phyloP scores from a whole-genome alignment of 2,113 vertebrate genomes.

The Pollimyrus isidori region DNA sequence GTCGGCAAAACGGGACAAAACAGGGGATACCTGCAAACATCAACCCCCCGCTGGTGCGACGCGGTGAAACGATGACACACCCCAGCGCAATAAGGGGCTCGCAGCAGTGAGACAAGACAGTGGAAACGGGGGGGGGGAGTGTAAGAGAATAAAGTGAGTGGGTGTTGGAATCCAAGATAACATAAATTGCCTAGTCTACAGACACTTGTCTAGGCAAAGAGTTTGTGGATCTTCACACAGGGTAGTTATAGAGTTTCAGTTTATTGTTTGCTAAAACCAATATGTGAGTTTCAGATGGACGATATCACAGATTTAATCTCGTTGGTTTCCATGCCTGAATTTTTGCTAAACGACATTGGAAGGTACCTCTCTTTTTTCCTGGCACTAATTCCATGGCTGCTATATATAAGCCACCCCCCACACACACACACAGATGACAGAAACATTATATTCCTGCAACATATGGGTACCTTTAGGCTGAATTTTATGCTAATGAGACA shows the following conservation, averaged over 20 bases:
- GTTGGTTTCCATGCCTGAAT: neutral
- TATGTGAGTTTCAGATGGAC: neutral
- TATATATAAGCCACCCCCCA: neutral
- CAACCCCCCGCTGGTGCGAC: neutral
- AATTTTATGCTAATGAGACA: neutral
- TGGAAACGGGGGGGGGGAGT: neutral
- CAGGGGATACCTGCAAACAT: neutral
- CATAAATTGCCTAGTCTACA: neutral
- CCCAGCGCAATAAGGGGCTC: neutral
- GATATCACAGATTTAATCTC: neutral
- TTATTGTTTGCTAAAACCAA: neutral
- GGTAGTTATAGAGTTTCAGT: neutral
- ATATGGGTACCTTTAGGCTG: neutral
- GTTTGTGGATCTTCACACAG: neutral
- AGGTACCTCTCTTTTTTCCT: neutral
- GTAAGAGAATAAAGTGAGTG: neutral
- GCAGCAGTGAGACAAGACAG: neutral
- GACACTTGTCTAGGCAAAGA: neutral
- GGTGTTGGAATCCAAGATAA: neutral
- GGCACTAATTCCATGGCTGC: neutral
- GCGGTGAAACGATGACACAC: neutral
- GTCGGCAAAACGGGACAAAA: neutral
- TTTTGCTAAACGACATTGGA: neutral
- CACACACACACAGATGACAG: neutral
- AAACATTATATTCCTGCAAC: slow-evolving; percentile 3